Evolutionary conservation across 2,888 invertebrate genomes (phyloP).

Genomic region (Doris montereyensis): DNA sequence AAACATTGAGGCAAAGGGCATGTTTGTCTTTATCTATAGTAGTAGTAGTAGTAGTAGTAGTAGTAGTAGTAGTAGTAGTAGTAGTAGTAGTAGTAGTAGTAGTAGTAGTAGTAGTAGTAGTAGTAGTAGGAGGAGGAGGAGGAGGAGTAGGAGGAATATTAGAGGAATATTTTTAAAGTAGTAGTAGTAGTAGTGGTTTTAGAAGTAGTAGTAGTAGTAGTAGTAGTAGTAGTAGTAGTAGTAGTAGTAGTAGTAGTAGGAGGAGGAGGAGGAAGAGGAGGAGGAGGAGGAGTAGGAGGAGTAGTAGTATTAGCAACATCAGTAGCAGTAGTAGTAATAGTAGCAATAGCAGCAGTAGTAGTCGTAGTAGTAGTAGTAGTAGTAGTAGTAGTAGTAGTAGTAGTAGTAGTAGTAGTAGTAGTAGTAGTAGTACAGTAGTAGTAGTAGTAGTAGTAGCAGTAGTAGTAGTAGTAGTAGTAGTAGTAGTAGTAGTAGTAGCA

Average conservation of each 20-base stretch:
- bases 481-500: not conserved
- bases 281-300: too few relatives aligned
- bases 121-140: too few relatives aligned
- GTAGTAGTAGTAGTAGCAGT: not conserved
- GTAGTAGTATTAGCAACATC: too few relatives aligned
- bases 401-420: not conserved
- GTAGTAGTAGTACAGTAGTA: not conserved
- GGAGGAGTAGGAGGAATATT: too few relatives aligned
- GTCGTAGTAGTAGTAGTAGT: not conserved
- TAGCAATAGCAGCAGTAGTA: too few relatives aligned
- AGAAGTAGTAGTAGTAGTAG: not conserved
- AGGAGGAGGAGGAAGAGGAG: too few relatives aligned
- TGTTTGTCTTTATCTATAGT: not conserved
- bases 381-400: not conserved
- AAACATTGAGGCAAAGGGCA: too few relatives aligned
- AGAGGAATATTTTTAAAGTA: too few relatives aligned
- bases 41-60: not conserved
- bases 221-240: not conserved
- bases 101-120: not conserved
- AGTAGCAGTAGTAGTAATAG: too few relatives aligned
- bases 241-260: not conserved
- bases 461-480: not conserved
- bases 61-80: not conserved
- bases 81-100: not conserved
- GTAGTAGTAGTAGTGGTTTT: too few relatives aligned